Evolutionary conservation across 2,888 invertebrate species (phyloP).

Genomic region (Caenorhabditis angaria): DNA sequence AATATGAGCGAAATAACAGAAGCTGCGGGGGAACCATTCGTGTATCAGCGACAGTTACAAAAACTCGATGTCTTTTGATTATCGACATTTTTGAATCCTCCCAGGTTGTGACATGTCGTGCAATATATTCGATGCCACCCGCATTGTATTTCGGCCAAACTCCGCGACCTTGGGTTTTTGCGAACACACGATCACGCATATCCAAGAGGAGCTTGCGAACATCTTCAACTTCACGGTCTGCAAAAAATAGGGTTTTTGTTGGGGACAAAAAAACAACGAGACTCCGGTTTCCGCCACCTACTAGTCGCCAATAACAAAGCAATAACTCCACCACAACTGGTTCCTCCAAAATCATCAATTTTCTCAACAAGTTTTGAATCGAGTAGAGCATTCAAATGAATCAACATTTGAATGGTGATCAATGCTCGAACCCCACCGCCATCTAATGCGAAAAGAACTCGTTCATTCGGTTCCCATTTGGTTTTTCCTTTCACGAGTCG

Average conservation of each 20-base stretch:
- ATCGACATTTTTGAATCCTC: slow-evolving; percentile 35
- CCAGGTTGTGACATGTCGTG: slow-evolving; percentile 37
- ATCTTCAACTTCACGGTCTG: slow-evolving; percentile 37
- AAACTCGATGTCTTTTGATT: slow-evolving; percentile 25
- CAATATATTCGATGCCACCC: slow-evolving; percentile 42
- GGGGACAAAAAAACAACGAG: too few species aligned
- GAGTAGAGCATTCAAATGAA: slow-evolving; percentile 28
- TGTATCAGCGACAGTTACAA: slow-evolving; percentile 49
- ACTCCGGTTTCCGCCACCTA: slow-evolving; percentile 15
- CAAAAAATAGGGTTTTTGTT: slow-evolving; percentile 3
- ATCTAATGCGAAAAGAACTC: slow-evolving; percentile 43
- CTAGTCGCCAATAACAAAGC: slow-evolving; percentile 36
- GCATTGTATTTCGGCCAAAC: slow-evolving; percentile 44
- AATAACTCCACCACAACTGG: slow-evolving; percentile 47
- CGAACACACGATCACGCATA: slow-evolving; percentile 39
- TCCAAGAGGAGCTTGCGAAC: slow-evolving; percentile 29
- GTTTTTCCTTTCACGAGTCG: slow-evolving; percentile 22
- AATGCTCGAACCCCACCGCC: slow-evolving; percentile 51
- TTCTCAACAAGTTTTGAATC: slow-evolving; percentile 34
- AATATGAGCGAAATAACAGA: slow-evolving; percentile 50
- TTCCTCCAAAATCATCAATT: slow-evolving; percentile 44
- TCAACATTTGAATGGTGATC: slow-evolving; percentile 22
- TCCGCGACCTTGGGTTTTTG: slow-evolving; percentile 15
- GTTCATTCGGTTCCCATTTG: slow-evolving; percentile 36
- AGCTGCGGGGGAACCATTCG: slow-evolving; percentile 47